Conservation (phyloP, 2,888 invertebrate species). For the Drosophila maculinotata region DNA sequence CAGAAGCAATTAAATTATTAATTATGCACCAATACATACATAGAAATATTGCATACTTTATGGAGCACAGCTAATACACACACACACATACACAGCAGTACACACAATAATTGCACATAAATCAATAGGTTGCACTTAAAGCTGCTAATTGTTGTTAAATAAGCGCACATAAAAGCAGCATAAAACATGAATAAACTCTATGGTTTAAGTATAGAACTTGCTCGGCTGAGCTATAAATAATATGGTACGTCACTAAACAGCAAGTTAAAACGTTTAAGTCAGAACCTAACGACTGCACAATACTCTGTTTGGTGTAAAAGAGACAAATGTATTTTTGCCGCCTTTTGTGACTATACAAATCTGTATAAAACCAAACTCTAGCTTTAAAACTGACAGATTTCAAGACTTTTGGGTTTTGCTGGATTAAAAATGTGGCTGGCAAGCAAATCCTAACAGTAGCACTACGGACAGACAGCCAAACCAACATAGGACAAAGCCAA, state of each 20-base stretch:
- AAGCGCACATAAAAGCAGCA: constrained; percentile 52
- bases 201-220: constrained; percentile 11
- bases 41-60: constrained; percentile 29
- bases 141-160: constrained; percentile 75
- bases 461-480: neutral
- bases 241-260: constrained; percentile 22
- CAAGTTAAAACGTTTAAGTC: constrained; percentile 11
- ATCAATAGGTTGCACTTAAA: constrained; percentile 72
- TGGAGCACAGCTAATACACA: constrained; percentile 19
- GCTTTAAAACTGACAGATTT: too few species aligned
- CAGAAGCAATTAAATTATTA: constrained; percentile 84
- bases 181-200: constrained; percentile 59
- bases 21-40: constrained; percentile 63
- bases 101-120: constrained; percentile 23
- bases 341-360: too few species aligned
- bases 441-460: too few species aligned
- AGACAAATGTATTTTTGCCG: too few species aligned
- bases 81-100: constrained; percentile 8
- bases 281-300: neutral
- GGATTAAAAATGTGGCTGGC: too few species aligned
- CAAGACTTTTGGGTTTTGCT: too few species aligned
- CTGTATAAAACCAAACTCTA: too few species aligned
- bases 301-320: neutral
- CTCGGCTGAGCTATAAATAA: constrained; percentile 27
- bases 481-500: neutral